Percentiles rank a stretch among this genome's conserved stretches.
Conservation (phyloP, 2,113 vertebrate species). For the Steatornis caripensis region DNA sequence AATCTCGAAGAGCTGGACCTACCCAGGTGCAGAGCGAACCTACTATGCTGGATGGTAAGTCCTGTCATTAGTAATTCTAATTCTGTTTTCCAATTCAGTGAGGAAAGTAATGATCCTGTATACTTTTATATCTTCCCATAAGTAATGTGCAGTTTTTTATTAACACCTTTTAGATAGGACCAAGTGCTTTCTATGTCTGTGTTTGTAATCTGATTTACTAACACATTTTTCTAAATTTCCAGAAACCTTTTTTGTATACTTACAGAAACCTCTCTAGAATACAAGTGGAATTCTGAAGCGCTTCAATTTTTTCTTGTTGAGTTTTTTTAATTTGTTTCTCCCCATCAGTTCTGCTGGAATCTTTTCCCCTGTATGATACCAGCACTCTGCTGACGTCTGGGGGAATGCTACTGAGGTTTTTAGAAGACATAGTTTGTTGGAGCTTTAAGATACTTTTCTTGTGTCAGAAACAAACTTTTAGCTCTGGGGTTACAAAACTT, state of each 20-base stretch:
- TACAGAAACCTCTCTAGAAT: background rate
- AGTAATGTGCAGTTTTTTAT: background rate
- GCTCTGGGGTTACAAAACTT: background rate
- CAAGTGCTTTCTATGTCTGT: background rate
- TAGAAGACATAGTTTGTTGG: background rate
- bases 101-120: background rate
- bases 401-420: background rate
- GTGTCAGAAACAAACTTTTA: background rate
- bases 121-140: background rate
- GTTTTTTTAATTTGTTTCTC: background rate
- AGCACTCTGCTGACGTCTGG: background rate
- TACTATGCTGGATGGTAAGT: slow-evolving; percentile 36
- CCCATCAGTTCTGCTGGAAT: background rate
- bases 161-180: background rate
- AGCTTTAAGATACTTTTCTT: background rate
- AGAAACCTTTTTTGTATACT: background rate
- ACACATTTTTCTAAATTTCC: background rate
- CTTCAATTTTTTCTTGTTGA: background rate
- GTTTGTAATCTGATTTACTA: background rate
- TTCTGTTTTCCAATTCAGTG: background rate
- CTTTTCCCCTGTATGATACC: background rate
- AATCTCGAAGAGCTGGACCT: background rate
- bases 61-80: background rate
- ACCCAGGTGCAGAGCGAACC: background rate
- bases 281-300: background rate